Percentiles rank a stretch among this genome's conserved stretches.
phyloP scores from a whole-genome alignment of 2,888 invertebrate genomes.

The Scotopteryx bipunctaria region DNA sequence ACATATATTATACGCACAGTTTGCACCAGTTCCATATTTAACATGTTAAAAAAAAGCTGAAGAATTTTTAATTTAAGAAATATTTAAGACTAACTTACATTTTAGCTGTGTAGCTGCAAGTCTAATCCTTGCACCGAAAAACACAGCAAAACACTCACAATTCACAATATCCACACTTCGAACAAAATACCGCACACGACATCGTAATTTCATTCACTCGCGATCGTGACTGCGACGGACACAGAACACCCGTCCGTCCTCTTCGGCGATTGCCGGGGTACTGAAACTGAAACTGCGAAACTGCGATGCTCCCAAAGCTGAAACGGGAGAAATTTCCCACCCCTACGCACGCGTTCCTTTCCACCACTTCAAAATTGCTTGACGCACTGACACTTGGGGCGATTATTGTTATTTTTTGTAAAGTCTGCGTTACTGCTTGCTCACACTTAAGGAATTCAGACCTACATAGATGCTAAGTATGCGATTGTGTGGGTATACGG shows the following conservation, averaged over 20 bases:
- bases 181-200: slow-evolving; percentile 59
- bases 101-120: slow-evolving; percentile 42
- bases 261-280: slow-evolving; percentile 69
- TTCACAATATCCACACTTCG: slow-evolving; percentile 62
- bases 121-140: slow-evolving; percentile 45
- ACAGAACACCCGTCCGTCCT: slow-evolving; percentile 50
- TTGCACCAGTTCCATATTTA: too few relatives aligned
- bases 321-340: slow-evolving; percentile 48
- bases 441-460: background rate
- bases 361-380: slow-evolving; percentile 46
- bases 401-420: slow-evolving; percentile 32
- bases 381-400: slow-evolving; percentile 40
- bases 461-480: background rate
- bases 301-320: slow-evolving; percentile 22
- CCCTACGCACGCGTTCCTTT: slow-evolving; percentile 41
- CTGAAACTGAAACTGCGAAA: too few relatives aligned
- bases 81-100: slow-evolving; percentile 46
- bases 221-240: slow-evolving; percentile 46
- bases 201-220: slow-evolving; percentile 67
- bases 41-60: background rate
- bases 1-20: too few relatives aligned
- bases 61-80: too few relatives aligned
- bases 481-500: background rate
- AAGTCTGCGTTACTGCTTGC: background rate
- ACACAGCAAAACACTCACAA: slow-evolving; percentile 53